Conservation (phyloP, 2,797 vertebrate genomes). For the Crocidura indochinensis region DNA sequence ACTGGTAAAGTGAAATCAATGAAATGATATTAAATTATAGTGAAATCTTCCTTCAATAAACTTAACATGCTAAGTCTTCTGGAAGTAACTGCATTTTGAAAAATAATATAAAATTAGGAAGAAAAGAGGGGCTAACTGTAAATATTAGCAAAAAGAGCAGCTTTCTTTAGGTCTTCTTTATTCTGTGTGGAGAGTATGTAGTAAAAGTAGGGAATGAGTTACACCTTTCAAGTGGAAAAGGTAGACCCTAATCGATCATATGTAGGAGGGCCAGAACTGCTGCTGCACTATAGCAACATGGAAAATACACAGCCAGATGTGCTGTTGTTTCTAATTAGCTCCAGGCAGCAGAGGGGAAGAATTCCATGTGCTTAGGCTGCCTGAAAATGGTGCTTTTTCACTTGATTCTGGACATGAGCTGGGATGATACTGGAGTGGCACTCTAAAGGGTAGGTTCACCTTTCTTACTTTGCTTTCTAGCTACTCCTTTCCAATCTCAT, state of each 20-base stretch:
- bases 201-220: neutral
- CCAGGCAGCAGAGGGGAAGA: slow-evolving; percentile 41
- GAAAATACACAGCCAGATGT: slow-evolving; percentile 24
- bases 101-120: slow-evolving; percentile 6
- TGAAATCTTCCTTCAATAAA: neutral
- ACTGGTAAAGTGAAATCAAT: neutral
- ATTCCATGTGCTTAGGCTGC: slow-evolving; percentile 12
- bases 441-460: neutral
- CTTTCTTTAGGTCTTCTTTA: neutral
- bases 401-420: neutral
- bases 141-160: neutral
- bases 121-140: neutral
- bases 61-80: slow-evolving; percentile 7
- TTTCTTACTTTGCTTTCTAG: slow-evolving; percentile 13
- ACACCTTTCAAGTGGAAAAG: slow-evolving; percentile 46
- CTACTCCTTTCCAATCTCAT: neutral
- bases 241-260: neutral
- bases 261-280: slow-evolving; percentile 24
- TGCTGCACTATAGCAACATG: slow-evolving; percentile 42
- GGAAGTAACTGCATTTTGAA: neutral
- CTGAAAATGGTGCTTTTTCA: neutral
- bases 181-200: neutral
- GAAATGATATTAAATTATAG: slow-evolving; percentile 30
- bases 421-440: neutral
- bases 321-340: slow-evolving; percentile 53